Conservation (phyloP, 2,797 vertebrate species). For the Sebastes diaconus region DNA sequence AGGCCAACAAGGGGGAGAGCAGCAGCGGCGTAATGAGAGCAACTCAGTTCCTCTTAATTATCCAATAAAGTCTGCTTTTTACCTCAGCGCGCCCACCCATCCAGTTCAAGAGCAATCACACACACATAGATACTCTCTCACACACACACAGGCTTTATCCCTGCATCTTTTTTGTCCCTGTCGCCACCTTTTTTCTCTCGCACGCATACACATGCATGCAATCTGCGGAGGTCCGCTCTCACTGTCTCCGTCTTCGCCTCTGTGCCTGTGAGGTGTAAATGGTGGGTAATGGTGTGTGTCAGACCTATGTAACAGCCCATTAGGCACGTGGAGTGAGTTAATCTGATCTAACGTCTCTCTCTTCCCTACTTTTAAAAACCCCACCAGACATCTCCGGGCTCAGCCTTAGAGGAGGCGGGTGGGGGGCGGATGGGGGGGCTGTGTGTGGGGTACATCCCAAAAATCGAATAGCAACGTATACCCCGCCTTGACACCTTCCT, state of each 20-base stretch:
- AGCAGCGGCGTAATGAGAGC: conserved; percentile 43
- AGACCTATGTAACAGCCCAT: conserved; percentile 91
- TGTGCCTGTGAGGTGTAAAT: conserved; percentile 91
- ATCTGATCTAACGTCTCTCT: conserved; percentile 89
- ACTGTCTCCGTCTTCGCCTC: conserved; percentile 76
- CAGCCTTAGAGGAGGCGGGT: not conserved
- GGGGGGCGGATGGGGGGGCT: not conserved
- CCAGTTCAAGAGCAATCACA: conserved; percentile 35
- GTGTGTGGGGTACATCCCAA: not conserved
- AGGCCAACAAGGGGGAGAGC: conserved; percentile 23
- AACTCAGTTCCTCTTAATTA: conserved; percentile 66
- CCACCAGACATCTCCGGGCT: conserved; percentile 67
- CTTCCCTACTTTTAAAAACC: conserved; percentile 80
- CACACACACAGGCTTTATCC: not conserved
- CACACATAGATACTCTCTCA: not conserved
- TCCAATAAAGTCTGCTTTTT: conserved; percentile 68
- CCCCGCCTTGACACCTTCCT: conserved; percentile 53
- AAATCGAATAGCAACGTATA: conserved; percentile 18
- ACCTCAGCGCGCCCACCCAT: conserved; percentile 56
- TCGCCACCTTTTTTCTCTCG: not conserved
- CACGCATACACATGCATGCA: conserved; percentile 10
- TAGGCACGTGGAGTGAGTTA: conserved; percentile 88
- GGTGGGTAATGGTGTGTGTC: conserved; percentile 93
- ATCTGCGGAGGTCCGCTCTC: conserved; percentile 69
- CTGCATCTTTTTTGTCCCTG: not conserved